Evolutionary conservation across 2,797 vertebrate genomes (phyloP).

Genomic region (Sphenopsis melanotis): DNA sequence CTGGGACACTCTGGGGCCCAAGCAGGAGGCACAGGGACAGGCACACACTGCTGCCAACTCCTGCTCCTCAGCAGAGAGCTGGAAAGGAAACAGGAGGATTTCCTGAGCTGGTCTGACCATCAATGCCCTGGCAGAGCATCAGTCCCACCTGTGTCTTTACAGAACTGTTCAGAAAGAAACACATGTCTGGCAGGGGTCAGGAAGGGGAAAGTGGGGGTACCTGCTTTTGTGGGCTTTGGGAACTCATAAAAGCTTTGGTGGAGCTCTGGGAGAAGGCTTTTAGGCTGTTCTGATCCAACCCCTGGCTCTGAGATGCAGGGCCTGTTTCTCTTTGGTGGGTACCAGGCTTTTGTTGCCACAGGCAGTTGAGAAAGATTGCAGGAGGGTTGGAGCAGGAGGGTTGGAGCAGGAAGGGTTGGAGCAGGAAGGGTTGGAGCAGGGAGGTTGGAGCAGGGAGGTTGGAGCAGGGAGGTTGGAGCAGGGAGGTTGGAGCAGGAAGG

Average conservation of each 20-base stretch:
- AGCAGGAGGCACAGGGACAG: neutral
- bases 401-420: neutral
- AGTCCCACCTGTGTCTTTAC: neutral
- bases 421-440: neutral
- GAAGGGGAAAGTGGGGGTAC: neutral
- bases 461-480: neutral
- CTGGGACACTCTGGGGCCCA: neutral
- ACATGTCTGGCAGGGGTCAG: rapidly evolving
- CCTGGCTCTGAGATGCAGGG: rapidly evolving
- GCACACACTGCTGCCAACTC: neutral
- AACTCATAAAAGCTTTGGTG: neutral
- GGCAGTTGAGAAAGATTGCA: neutral
- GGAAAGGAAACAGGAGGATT: neutral
- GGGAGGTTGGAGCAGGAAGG: neutral
- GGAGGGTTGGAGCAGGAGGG: neutral
- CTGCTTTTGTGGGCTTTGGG: neutral
- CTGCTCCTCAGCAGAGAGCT: neutral
- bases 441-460: neutral
- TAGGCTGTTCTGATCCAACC: neutral
- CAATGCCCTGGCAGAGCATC: neutral
- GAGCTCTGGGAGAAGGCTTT: neutral
- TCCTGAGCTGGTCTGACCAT: neutral
- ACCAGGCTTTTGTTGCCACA: rapidly evolving
- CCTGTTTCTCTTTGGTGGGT: neutral
- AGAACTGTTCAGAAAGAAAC: neutral